Evolutionary conservation across 2,888 invertebrate species (phyloP).

Genomic region (Rhynchonema sp.): DNA sequence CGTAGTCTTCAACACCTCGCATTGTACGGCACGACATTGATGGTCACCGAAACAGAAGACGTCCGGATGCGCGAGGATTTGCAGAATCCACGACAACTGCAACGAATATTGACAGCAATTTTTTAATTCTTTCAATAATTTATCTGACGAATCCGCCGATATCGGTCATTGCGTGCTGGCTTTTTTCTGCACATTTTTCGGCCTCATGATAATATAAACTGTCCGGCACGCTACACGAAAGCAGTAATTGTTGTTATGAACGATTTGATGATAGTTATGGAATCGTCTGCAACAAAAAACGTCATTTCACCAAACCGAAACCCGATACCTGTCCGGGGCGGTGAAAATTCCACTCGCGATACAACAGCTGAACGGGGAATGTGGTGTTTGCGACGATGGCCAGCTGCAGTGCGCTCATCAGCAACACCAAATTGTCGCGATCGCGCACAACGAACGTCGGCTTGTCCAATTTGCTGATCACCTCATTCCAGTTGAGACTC

Average conservation of each 20-base stretch:
- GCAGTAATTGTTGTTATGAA: too few relatives aligned
- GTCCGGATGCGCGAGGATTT: slow-evolving; percentile 70
- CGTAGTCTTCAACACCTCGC: neutral
- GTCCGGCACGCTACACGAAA: too few relatives aligned
- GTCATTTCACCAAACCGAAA: too few relatives aligned
- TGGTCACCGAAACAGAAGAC: slow-evolving; percentile 65
- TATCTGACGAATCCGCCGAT: too few relatives aligned
- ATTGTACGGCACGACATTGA: neutral
- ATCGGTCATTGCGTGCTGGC: too few relatives aligned
- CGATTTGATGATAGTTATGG: too few relatives aligned
- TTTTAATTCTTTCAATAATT: neutral
- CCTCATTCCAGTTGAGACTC: neutral
- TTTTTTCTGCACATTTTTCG: too few relatives aligned
- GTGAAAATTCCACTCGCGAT: slow-evolving; percentile 81
- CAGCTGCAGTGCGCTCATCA: slow-evolving; percentile 59
- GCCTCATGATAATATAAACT: too few relatives aligned
- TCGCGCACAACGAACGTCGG: neutral
- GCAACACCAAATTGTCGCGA: slow-evolving; percentile 56
- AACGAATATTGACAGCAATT: slow-evolving; percentile 4
- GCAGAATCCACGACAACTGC: slow-evolving; percentile 58
- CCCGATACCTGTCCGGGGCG: slow-evolving; percentile 32
- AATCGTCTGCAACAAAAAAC: too few relatives aligned
- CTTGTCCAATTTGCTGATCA: neutral
- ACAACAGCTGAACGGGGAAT: slow-evolving; percentile 64
- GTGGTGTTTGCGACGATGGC: slow-evolving; percentile 34